Conservation (phyloP, 2,797 vertebrate species). For the Pseudocheirus occidentalis region DNA sequence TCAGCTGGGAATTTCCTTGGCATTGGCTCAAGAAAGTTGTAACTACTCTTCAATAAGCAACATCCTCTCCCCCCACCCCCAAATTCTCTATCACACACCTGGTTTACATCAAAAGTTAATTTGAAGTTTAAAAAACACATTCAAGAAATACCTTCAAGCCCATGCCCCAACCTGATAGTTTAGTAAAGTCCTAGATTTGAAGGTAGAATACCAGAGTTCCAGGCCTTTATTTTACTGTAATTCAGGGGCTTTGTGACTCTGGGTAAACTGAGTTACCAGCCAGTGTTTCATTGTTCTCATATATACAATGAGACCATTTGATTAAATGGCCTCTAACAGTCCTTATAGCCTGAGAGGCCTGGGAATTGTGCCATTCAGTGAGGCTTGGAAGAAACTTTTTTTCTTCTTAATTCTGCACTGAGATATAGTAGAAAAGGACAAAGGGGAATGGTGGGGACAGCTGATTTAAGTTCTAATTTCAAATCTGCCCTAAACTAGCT, state of each 20-base stretch:
- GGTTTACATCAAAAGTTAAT: background rate
- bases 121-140: background rate
- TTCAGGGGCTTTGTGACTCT: background rate
- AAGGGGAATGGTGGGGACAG: background rate
- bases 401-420: background rate
- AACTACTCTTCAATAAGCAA: background rate
- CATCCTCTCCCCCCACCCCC: background rate
- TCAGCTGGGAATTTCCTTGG: background rate
- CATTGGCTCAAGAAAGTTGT: background rate
- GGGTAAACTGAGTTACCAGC: background rate
- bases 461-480: background rate
- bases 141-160: background rate
- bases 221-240: background rate
- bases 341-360: background rate
- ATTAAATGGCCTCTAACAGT: background rate
- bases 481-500: background rate
- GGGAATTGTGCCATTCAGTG: background rate
- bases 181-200: background rate
- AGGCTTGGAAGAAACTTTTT: background rate
- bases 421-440: background rate
- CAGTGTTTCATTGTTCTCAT: background rate
- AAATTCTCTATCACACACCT: background rate
- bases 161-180: background rate
- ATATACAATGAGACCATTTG: background rate
- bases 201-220: background rate